Conservation (phyloP, 2,888 invertebrate species). For the Lepidochrysops patricia region DNA sequence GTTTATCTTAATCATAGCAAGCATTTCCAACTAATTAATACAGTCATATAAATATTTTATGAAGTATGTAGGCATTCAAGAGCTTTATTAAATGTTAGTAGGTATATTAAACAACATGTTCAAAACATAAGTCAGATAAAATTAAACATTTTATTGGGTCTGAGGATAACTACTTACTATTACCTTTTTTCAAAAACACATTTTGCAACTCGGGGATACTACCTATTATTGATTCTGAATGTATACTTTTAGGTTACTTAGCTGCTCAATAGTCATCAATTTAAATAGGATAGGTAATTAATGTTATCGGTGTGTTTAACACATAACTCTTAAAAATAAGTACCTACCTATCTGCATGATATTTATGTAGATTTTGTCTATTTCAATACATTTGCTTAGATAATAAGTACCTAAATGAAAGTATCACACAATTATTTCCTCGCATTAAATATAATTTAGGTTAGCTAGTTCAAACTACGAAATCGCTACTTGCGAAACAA, state of each 20-base stretch:
- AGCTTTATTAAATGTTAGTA: conserved; percentile 42
- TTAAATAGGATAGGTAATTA: conserved; percentile 18
- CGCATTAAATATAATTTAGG: conserved; percentile 40
- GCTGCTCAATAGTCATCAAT: conserved; percentile 23
- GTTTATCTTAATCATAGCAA: conserved; percentile 35
- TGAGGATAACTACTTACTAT: too few species aligned
- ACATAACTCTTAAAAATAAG: neutral
- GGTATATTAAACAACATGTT: conserved; percentile 17
- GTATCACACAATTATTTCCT: conserved; percentile 35
- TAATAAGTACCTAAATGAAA: conserved; percentile 14
- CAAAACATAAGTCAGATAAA: too few species aligned
- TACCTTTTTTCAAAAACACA: neutral
- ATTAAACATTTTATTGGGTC: too few species aligned
- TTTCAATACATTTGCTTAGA: neutral
- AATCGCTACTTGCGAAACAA: conserved; percentile 27
- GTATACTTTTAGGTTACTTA: conserved; percentile 10
- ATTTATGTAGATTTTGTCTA: neutral
- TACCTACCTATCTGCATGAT: neutral
- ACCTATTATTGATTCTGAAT: conserved; percentile 12
- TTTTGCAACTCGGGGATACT: conserved; percentile 6
- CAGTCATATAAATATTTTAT: conserved; percentile 28
- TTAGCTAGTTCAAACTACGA: conserved; percentile 20
- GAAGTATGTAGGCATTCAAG: conserved; percentile 40
- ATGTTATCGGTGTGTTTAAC: conserved; percentile 17
- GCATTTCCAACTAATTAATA: conserved; percentile 46